Percentiles rank a stretch among this genome's conserved stretches.
These are phyloP conservation scores for Danionella dracula DNA, from an alignment of 2,797 vertebrate genomes.

Conservation along the genomic window DNA sequence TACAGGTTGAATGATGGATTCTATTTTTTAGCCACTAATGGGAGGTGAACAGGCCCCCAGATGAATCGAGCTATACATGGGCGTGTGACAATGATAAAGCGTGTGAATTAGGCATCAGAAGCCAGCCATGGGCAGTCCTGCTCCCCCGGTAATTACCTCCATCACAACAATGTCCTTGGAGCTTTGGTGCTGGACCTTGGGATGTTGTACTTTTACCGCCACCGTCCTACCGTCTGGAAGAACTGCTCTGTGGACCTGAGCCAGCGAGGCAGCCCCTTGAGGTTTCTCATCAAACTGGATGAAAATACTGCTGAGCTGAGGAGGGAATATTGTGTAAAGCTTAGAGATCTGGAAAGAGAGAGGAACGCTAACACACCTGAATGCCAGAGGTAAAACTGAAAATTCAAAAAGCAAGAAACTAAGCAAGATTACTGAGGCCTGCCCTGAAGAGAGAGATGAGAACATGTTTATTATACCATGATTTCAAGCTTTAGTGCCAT, in stretches of 20 bases:
- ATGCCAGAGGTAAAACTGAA: not conserved
- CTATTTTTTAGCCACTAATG: constrained; percentile 38
- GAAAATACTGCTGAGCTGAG: constrained; percentile 85
- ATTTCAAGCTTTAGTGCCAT: too few species aligned
- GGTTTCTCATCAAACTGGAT: constrained; percentile 84
- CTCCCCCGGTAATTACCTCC: constrained; percentile 74
- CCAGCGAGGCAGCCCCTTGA: constrained; percentile 87
- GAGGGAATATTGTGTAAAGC: constrained; percentile 30
- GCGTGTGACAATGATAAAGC: constrained; percentile 39
- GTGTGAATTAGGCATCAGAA: constrained; percentile 33
- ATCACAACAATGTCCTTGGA: constrained; percentile 89
- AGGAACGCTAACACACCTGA: not conserved
- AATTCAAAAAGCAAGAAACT: too few species aligned
- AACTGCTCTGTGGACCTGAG: constrained; percentile 93
- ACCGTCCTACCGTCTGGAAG: constrained; percentile 85
- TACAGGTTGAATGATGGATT: constrained; percentile 30
- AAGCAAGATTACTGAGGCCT: too few species aligned
- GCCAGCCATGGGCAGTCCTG: not conserved
- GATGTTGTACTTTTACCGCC: constrained; percentile 95
- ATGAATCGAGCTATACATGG: constrained; percentile 11
- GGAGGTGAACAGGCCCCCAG: constrained; percentile 5
- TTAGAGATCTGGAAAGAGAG: not conserved
- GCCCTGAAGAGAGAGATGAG: too few species aligned
- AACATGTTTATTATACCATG: too few species aligned
- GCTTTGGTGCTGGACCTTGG: constrained; percentile 89